phyloP scores from a whole-genome alignment of 2,888 invertebrate genomes.

The Automeris io region DNA sequence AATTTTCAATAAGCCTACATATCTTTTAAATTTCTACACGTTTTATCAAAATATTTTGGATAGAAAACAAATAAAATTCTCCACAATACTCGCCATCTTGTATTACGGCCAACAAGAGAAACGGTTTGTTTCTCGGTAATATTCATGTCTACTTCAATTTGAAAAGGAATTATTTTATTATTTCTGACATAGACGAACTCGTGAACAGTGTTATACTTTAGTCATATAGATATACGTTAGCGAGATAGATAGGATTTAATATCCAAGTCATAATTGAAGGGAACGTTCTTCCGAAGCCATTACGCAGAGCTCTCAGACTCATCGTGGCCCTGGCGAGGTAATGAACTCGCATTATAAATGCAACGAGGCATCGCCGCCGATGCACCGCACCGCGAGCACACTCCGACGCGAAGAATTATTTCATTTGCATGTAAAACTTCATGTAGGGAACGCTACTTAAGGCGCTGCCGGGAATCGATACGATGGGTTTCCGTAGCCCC shows the following conservation, averaged over 20 bases:
- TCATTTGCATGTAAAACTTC: conserved; percentile 75
- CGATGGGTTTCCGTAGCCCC: conserved; percentile 12
- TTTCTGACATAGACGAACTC: too few relatives aligned
- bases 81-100: too few relatives aligned
- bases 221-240: too few relatives aligned
- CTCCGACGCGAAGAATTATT: conserved; percentile 71
- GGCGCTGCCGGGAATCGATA: conserved; percentile 30
- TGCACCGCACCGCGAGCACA: conserved; percentile 48
- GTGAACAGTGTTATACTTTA: too few relatives aligned
- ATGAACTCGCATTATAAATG: conserved; percentile 76
- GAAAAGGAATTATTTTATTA: too few relatives aligned
- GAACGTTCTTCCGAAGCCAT: conserved; percentile 70
- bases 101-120: too few relatives aligned
- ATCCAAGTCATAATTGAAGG: conserved; percentile 69
- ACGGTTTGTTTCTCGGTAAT: too few relatives aligned
- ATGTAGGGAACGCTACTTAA: conserved; percentile 49
- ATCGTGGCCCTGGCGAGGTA: conserved; percentile 49
- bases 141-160: too few relatives aligned
- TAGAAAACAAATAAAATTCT: too few relatives aligned
- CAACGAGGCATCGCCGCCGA: conserved; percentile 68
- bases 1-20: too few relatives aligned
- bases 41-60: too few relatives aligned
- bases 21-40: too few relatives aligned
- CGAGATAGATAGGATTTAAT: conserved; percentile 63
- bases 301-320: conserved; percentile 53